A percentile compares a stretch with the other conserved stretches of the same genome.
phyloP scores from a whole-genome alignment of 2,888 invertebrate species.

The Dioctria rufipes region DNA sequence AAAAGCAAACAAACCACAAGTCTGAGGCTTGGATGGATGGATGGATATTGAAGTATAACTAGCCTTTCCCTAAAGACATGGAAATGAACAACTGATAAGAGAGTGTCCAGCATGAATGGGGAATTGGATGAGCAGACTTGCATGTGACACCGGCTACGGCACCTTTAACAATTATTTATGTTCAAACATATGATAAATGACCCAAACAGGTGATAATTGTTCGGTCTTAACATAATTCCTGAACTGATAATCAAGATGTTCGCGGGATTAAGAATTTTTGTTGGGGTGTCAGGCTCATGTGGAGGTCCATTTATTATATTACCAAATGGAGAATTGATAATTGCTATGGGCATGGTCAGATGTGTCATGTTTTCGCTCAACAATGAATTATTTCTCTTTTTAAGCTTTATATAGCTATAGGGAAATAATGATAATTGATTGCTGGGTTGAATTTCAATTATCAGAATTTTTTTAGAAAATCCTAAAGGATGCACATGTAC shows the following conservation, averaged over 20 bases:
- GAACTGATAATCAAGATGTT: conserved; percentile 47
- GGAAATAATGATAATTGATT: conserved; percentile 36
- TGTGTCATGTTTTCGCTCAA: conserved; percentile 64
- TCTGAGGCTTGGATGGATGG: not conserved
- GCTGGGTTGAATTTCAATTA: not conserved
- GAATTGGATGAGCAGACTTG: not conserved
- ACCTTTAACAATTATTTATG: conserved; percentile 33
- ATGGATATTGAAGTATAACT: not conserved
- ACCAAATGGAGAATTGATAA: conserved; percentile 28
- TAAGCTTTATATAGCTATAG: conserved; percentile 1
- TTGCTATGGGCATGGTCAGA: conserved; percentile 57
- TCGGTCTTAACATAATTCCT: conserved; percentile 32
- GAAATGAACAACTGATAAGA: conserved; percentile 40
- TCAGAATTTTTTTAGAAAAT: too few species aligned
- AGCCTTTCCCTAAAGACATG: conserved; percentile 27
- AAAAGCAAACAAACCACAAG: conserved; percentile 41
- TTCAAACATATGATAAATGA: conserved; percentile 47
- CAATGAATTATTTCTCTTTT: conserved; percentile 61
- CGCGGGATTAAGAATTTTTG: conserved; percentile 52
- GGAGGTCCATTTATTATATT: conserved; percentile 43
- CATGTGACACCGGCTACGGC: conserved; percentile 3
- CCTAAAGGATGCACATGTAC: too few species aligned
- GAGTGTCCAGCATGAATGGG: conserved; percentile 12
- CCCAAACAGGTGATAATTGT: conserved; percentile 52
- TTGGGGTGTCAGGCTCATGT: conserved; percentile 41